Conservation (phyloP, 2,113 vertebrate species). For the Amphilophus citrinellus region DNA sequence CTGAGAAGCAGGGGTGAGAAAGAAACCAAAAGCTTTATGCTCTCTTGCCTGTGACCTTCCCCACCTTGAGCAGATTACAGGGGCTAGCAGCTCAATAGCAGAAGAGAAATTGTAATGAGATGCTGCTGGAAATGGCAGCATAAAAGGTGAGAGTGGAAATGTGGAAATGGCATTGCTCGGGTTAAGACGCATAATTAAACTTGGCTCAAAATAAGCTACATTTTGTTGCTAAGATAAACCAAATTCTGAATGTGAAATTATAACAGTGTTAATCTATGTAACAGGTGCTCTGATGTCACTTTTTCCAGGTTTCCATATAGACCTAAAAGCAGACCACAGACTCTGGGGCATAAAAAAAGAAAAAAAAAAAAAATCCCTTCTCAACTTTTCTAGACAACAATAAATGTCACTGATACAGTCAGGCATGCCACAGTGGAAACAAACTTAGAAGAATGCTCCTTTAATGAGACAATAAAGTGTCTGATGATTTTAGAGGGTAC, state of each 20-base stretch:
- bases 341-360: background rate
- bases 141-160: conserved; percentile 32
- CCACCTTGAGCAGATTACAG: conserved; percentile 64
- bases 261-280: conserved; percentile 9
- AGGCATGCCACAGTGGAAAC: background rate
- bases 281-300: conserved; percentile 10
- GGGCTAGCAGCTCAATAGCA: conserved; percentile 24
- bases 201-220: background rate
- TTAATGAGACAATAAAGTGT: conserved; percentile 44
- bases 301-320: conserved; percentile 30
- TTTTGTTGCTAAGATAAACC: background rate
- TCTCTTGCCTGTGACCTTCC: conserved; percentile 45
- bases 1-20: conserved; percentile 42
- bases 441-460: conserved; percentile 15
- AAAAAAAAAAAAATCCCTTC: background rate
- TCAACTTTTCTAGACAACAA: background rate
- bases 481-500: conserved; percentile 40
- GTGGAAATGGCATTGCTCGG: background rate
- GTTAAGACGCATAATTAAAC: background rate
- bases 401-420: conserved; percentile 12
- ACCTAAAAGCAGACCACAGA: conserved; percentile 14
- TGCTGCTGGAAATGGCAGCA: background rate
- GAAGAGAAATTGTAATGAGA: conserved; percentile 47
- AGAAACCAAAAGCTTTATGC: conserved; percentile 20
- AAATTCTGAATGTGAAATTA: conserved; percentile 6